These are phyloP conservation scores for Pyrochroa serraticornis DNA, from an alignment of 2,888 invertebrate species.

Conservation along the genomic window DNA sequence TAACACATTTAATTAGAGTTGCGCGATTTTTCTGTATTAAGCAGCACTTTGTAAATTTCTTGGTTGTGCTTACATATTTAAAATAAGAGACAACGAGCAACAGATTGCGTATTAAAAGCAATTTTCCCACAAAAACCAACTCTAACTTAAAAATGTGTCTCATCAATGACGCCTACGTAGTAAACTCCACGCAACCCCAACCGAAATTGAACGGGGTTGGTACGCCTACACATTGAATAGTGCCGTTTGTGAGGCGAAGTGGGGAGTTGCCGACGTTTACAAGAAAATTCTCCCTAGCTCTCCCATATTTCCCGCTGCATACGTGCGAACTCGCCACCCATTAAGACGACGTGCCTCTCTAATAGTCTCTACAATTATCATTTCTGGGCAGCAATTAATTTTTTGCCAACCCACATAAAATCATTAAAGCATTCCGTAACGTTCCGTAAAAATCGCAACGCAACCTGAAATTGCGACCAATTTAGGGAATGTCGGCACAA, in stretches of 20 bases:
- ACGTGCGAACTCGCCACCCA: constrained; percentile 16
- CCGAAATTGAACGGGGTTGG: constrained; percentile 33
- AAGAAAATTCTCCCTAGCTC: constrained; percentile 23
- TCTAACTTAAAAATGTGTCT: constrained; percentile 20
- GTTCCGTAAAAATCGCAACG: too few relatives aligned
- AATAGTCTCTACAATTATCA: constrained; percentile 31
- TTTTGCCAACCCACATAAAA: not conserved
- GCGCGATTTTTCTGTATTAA: too few relatives aligned
- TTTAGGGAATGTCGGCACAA: too few relatives aligned
- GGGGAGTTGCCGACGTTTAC: constrained; percentile 17
- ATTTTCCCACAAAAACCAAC: constrained; percentile 17
- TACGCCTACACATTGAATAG: constrained; percentile 36
- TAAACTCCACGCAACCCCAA: constrained; percentile 30
- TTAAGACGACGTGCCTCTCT: constrained; percentile 22
- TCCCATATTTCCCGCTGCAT: constrained; percentile 29
- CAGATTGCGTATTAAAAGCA: constrained; percentile 29
- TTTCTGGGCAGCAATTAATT: constrained; percentile 26
- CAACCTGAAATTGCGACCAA: too few relatives aligned
- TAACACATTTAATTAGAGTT: too few relatives aligned
- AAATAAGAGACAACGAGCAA: constrained; percentile 1
- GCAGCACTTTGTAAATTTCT: not conserved
- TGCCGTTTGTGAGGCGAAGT: constrained; percentile 29
- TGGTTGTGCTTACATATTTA: too few relatives aligned
- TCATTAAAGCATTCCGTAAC: too few relatives aligned
- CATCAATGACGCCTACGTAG: constrained; percentile 36